Base-by-base conservation (phyloP, 2,113 vertebrate genomes). In the Pavo muticus region DNA sequence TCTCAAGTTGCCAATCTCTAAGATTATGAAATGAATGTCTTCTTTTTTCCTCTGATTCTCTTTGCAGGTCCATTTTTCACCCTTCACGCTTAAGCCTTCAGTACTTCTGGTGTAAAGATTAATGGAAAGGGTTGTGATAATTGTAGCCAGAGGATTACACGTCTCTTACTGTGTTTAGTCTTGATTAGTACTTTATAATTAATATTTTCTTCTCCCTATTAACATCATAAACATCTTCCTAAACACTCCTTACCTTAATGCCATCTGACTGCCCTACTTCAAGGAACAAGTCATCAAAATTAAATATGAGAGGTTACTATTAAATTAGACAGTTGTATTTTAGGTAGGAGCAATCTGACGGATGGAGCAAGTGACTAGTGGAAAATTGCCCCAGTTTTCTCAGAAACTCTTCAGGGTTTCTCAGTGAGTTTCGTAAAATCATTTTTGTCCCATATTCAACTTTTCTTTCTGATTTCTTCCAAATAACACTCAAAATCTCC, bases 401-500 rank as follows among this genome's bases (percentile, higher is more conserved):
- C 19, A 50, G 75, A 29, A 75, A 68, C 19, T 79, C 35, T 72
- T 81, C 75, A 56, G 25, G 24, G 16, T 13, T 91, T 75, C 30
- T 48, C 37, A 57, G 32, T 83, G 48, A 85, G 88, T 83, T 87
- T 90, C 59, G 79, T 47, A 47, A 57, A 3, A 4, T 5, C 39
- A 11, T 82, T 85, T 94, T 91, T 72, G 21, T 76, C 44, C 68
- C 56, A 56, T 87, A 82, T 16, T 69, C 71, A 47, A 35, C 79
- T 61, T 79, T 23, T 57, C 40, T 93, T 88, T 93, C 42, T 37
- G 39, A 16, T 79, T 90, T 88, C 85, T 86, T 61, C 10, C 17
- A 83, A 91, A 67, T 80, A 70, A 76, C 71, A 90, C 86, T 57
- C 29, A 92, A 82, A 88, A 73, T 73, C 79, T 88, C 83, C 68